phyloP scores from a whole-genome alignment of 1,140 invertebrate species.

The Luehdorfia chinensis region DNA sequence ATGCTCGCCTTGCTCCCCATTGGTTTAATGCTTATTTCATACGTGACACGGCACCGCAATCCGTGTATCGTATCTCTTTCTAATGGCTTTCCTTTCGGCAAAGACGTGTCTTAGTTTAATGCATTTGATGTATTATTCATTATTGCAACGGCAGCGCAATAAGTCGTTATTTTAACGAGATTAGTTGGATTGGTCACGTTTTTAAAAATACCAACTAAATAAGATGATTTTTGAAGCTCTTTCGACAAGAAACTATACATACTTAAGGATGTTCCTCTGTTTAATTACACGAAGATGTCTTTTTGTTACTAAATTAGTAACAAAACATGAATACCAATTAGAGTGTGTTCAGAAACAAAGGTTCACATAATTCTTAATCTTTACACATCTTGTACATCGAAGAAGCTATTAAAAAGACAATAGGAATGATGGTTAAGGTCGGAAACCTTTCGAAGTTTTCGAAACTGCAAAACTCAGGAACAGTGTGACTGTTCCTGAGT shows the following conservation, averaged over 20 bases:
- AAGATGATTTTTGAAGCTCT: background rate
- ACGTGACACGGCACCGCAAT: conserved; percentile 58
- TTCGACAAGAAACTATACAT: conserved; percentile 23
- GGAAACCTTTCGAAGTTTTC: no score
- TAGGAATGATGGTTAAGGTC: no score
- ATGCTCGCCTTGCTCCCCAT: conserved; percentile 54
- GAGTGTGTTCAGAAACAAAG: no score
- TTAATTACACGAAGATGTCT: no score
- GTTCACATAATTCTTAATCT: no score
- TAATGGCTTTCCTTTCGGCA: conserved; percentile 44
- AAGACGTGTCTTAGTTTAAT: conserved; percentile 24
- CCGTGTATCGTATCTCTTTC: conserved; percentile 32
- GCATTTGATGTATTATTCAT: conserved; percentile 24
- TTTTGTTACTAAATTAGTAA: no score
- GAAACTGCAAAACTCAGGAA: no score
- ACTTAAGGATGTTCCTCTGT: no score
- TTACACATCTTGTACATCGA: no score
- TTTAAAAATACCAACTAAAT: background rate
- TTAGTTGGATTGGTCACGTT: background rate
- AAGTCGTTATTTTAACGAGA: background rate
- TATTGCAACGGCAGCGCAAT: background rate
- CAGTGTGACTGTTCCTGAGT: no score
- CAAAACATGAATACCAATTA: no score
- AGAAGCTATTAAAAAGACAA: no score
- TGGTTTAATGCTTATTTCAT: conserved; percentile 62